Base-by-base conservation (phyloP, 2,797 vertebrate genomes). In the Bufotes viridis region DNA sequence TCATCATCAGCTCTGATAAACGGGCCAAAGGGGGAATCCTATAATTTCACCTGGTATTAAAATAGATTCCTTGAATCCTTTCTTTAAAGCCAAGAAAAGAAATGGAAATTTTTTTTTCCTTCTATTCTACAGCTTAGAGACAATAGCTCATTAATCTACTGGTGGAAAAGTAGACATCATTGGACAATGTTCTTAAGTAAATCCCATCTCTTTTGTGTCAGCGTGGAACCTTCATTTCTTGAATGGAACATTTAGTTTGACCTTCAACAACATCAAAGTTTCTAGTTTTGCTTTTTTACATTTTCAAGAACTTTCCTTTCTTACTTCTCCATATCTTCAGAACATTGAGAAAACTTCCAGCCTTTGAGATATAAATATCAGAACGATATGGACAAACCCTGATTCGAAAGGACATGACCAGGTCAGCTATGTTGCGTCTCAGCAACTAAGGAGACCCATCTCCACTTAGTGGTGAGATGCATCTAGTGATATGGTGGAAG, bases 11-110 rank as follows among this genome's bases (percentile, higher is more conserved):
- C 58, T n/a, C 55, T 55, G 72, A 85, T 82, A 81, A 67, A 42
- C 24, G 86, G 78, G 65, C 67, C 69, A 85, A 81, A 42, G 11
- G 58, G 70, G 67, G 88, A 22, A 58, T 76, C 88, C 69, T 81
- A 80, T 88, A 20, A 74, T 81, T 85, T 86, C 78, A 75, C 67
- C 83, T 81, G 58, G 67, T 55, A 57, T 34, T 67, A 75, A 85
- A 81, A 88, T 74, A 75, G 83, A 9, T 29, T 55, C 61, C 42
- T 78, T 83, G 20, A 78, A 29, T 65, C 61, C 51, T 17, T 69
- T 69, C 70, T 72, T 81, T 51, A 70, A 6, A 72, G 29, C 34
- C 55, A 7, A 26, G 29, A 20, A 18, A 70, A 57, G 72, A 63
- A 20, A 80, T 34, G 26, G 17, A 84, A 78, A 24, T 14, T 18